Conservation (phyloP, 2,113 vertebrate species). For the Protobothrops flavoviridis region DNA sequence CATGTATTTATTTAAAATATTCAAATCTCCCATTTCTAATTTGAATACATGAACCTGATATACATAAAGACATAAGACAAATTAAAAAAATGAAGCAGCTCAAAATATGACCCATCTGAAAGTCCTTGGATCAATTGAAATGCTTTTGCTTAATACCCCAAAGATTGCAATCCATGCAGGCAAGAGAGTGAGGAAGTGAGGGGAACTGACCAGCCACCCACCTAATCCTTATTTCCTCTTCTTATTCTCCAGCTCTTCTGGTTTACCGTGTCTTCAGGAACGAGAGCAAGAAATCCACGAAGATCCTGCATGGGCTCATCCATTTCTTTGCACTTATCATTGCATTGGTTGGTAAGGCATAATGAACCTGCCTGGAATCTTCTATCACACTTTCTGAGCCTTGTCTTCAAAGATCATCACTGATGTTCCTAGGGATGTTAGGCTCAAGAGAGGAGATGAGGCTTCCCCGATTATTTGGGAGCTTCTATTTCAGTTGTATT, state of each 20-base stretch:
- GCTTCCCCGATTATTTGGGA: neutral
- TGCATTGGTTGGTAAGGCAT: slow-evolving; percentile 67
- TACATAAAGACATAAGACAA: neutral
- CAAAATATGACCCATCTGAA: neutral
- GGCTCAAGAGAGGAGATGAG: neutral
- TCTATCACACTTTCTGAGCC: neutral
- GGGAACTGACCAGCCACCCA: neutral
- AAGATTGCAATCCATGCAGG: neutral
- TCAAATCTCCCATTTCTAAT: neutral
- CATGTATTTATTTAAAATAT: neutral
- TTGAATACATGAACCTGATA: neutral
- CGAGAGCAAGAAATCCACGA: slow-evolving; percentile 77
- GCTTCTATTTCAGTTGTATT: neutral
- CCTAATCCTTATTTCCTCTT: neutral
- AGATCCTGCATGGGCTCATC: slow-evolving; percentile 80
- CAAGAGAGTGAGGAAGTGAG: no score
- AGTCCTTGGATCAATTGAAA: neutral
- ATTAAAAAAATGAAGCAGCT: neutral
- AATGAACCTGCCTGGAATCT: neutral
- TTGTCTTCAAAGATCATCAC: neutral
- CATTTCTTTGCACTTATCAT: slow-evolving; percentile 78
- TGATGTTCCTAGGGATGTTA: neutral
- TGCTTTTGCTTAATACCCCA: neutral
- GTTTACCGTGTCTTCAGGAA: slow-evolving; percentile 84
- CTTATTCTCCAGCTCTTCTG: slow-evolving; percentile 73